Percentiles rank a stretch among this genome's conserved stretches.
Conservation (phyloP, 2,113 vertebrate genomes). For the Cichladusa arquata region DNA sequence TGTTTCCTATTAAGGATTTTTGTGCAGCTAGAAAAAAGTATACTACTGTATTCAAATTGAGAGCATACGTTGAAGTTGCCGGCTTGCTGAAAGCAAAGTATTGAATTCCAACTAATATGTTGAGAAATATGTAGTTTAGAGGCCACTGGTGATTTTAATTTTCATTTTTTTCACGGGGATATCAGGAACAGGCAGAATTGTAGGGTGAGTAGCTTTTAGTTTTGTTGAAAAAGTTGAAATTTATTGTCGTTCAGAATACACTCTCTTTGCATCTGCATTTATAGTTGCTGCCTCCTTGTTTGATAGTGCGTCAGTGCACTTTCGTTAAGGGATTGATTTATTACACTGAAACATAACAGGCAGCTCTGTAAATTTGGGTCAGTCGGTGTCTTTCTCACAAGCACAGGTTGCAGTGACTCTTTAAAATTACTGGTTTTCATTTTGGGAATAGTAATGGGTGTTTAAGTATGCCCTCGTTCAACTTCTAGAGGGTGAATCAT, state of each 20-base stretch:
- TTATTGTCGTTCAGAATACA: neutral
- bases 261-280: neutral
- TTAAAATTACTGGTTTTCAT: neutral
- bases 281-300: neutral
- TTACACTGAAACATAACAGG: neutral
- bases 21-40: neutral
- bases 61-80: neutral
- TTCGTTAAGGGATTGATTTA: neutral
- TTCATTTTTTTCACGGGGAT: neutral
- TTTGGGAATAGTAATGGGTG: neutral
- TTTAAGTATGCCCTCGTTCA: neutral
- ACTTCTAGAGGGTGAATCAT: constrained; percentile 15
- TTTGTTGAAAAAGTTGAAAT: neutral
- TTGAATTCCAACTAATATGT: neutral
- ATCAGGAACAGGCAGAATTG: neutral
- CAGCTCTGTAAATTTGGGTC: neutral
- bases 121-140: neutral
- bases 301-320: neutral
- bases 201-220: neutral
- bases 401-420: neutral
- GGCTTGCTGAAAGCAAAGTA: neutral
- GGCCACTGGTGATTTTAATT: neutral
- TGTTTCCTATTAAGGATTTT: neutral
- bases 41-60: neutral
- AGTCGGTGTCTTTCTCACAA: neutral